Base-by-base conservation (phyloP, 2,113 vertebrate species). In the Falcunculus frontatus region DNA sequence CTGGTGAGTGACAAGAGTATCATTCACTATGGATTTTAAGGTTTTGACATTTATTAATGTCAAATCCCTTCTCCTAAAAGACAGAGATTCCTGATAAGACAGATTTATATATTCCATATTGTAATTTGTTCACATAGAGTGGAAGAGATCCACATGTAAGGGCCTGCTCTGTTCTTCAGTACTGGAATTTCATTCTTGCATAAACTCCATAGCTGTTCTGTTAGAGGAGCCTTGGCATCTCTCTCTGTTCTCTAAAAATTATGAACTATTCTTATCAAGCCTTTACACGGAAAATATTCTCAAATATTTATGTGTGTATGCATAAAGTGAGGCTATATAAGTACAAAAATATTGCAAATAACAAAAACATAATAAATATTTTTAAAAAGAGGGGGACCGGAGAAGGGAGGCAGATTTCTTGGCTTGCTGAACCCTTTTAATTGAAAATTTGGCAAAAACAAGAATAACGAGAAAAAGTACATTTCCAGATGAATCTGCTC, bases 371-470 rank as follows among this genome's bases (percentile, higher is more conserved):
- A 12, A 72, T 65, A 60, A 68, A 84, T 84, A 84, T 62, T 56
- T 30, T 56, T 30, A 67, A 57, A 63, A 20, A 44, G 10, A 3
- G 9, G 7, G 17, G 10, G 22, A 29, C 13, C 0, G 0, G 39
- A 62, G 41, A 49, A 47, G 17, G 33, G 7, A 80, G 21, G 20
- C 63, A 92, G 53, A 67, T 96, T 93, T 93, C 75, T 76, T 96
- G 93, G 82, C 91, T 77, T 83, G 39, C 46, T 77, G 53, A 89
- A 63, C 19, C 47, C 46, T 90, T 97, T 55, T 93, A 95, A 96
- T 87, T 95, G 94, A 83, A 90, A 90, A 83, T 59, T 77, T 96
- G 96, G 95, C 93, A 94, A 80, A 88, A 80, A 65, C 18, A 75
- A 83, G 67, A 87, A 57, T 23, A 81, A 72, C 5, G 13, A 88